A percentile compares a stretch with the other conserved stretches of the same genome.
Conservation (phyloP, 2,797 vertebrate species). For the Bradypodion pumilum region DNA sequence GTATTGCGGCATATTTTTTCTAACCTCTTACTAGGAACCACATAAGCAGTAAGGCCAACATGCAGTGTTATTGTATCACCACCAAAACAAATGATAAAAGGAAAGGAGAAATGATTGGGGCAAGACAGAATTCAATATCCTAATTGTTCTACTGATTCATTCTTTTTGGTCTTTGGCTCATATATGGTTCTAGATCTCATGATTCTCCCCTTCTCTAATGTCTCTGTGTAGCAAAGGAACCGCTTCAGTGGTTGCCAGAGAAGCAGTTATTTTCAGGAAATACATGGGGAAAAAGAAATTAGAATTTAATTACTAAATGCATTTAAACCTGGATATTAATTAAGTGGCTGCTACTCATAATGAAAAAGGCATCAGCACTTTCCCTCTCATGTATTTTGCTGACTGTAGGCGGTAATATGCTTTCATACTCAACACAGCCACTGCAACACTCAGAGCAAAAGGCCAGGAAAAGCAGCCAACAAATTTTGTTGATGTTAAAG, state of each 20-base stretch:
- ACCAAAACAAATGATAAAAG: too few relatives aligned
- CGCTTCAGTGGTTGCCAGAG: conserved; percentile 57
- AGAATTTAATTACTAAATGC: conserved; percentile 73
- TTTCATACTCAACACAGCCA: conserved; percentile 60
- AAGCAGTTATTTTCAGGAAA: conserved; percentile 44
- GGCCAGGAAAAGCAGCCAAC: conserved; percentile 68
- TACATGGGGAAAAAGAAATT: conserved; percentile 62
- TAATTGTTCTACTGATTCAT: conserved; percentile 55
- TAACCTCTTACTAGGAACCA: too few relatives aligned
- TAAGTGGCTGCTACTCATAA: conserved; percentile 68
- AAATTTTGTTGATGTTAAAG: conserved; percentile 69
- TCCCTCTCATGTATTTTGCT: conserved; percentile 67
- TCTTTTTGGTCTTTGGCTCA: conserved; percentile 62
- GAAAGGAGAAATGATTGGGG: too few relatives aligned
- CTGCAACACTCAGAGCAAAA: conserved; percentile 41
- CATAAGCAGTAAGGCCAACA: too few relatives aligned
- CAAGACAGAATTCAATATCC: too few relatives aligned
- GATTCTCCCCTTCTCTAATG: conserved; percentile 42
- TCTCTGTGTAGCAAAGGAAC: conserved; percentile 43
- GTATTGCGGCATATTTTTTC: too few relatives aligned
- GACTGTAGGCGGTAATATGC: conserved; percentile 70
- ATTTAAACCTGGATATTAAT: conserved; percentile 74
- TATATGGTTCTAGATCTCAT: conserved; percentile 21
- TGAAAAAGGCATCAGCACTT: conserved; percentile 69
- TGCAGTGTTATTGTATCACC: too few relatives aligned